Base-by-base conservation (phyloP, 2,113 vertebrate genomes). In the Leuciscus idus region DNA sequence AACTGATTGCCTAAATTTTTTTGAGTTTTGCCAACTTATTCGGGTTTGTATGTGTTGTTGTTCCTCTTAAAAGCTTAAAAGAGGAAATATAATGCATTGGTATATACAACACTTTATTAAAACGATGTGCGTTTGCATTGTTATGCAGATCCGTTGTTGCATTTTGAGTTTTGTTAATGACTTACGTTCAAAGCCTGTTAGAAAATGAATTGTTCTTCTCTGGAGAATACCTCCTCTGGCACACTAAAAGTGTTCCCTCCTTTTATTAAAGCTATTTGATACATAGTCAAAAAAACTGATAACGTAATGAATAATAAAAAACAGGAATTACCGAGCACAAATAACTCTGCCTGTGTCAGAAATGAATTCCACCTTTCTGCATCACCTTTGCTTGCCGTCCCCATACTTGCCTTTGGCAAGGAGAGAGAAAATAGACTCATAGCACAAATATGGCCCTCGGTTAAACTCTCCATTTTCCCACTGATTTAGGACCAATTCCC, bases 361-460 rank as follows among this genome's bases (percentile, higher is more conserved):
- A 46, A 81, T 81, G 46, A 36, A 57, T 72, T 57, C 48, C 10
- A 61, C 19, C 33, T 7, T n/a, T 61, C 30, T 62, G 33, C 21
- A 28, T 72, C 66, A 43, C 66, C 21, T 61, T 77, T 82, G 43
- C 0, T 52, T 50, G 26, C 48, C n/a, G 0, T 68, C 62, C 64
- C 28, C 80, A 57, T n/a, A 36, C 12, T 26, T 72, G 66, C 81
- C 7, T 73, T 43, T 72, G 23, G 81, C 66, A 73, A 83, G 81
- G 68, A 59, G 81, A 83, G 50, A 83, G 68, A 73, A 73, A 48
- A 72, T 55, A 33, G 64, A 83, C 64, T 72, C 46, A 33, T 15
- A 72, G 50, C 81, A 73, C 81, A 83, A 55, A 83, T 11, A 6
- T 57, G 50, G 66, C 48, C 30, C n/a, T 59, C 50, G 23, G 68